phyloP scores from a whole-genome alignment of 1,140 invertebrate species.

The Luehdorfia chinensis region DNA sequence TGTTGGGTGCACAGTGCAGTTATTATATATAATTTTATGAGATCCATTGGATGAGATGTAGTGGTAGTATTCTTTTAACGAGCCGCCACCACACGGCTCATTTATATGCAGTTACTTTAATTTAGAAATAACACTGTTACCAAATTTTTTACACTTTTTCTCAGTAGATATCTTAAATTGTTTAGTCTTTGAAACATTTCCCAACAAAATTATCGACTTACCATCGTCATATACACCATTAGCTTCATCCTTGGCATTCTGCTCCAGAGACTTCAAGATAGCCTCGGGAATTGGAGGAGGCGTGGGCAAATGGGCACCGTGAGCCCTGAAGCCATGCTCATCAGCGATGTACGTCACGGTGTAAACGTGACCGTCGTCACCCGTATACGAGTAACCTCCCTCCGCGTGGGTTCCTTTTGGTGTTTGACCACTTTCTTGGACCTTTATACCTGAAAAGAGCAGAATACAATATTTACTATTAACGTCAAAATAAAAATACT shows the following conservation, averaged over 20 bases:
- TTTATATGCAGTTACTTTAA: too few relatives aligned
- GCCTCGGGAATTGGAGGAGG: slow-evolving; percentile 82
- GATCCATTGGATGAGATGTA: too few relatives aligned
- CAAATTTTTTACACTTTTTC: too few relatives aligned
- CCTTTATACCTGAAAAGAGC: slow-evolving; percentile 57
- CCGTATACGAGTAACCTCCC: slow-evolving; percentile 81
- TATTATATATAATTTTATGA: too few relatives aligned
- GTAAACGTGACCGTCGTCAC: slow-evolving; percentile 79
- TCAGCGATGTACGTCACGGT: slow-evolving; percentile 80
- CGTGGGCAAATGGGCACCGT: slow-evolving; percentile 81
- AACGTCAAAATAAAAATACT: too few relatives aligned
- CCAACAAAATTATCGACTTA: too few relatives aligned
- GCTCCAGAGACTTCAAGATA: slow-evolving; percentile 78
- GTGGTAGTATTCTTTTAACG: too few relatives aligned
- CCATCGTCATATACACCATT: slow-evolving; percentile 58
- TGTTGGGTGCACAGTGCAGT: too few relatives aligned
- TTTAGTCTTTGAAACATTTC: too few relatives aligned
- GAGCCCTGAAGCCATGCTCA: slow-evolving; percentile 77
- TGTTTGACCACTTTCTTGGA: slow-evolving; percentile 45
- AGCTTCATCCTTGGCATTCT: slow-evolving; percentile 68
- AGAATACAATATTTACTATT: background rate
- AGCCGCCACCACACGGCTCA: too few relatives aligned
- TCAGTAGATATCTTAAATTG: too few relatives aligned
- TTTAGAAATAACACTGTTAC: too few relatives aligned
- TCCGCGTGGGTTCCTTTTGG: slow-evolving; percentile 72